These are phyloP conservation scores for Heliconius eleuchia DNA, from an alignment of 1,140 invertebrate species.

Conservation along the genomic window DNA sequence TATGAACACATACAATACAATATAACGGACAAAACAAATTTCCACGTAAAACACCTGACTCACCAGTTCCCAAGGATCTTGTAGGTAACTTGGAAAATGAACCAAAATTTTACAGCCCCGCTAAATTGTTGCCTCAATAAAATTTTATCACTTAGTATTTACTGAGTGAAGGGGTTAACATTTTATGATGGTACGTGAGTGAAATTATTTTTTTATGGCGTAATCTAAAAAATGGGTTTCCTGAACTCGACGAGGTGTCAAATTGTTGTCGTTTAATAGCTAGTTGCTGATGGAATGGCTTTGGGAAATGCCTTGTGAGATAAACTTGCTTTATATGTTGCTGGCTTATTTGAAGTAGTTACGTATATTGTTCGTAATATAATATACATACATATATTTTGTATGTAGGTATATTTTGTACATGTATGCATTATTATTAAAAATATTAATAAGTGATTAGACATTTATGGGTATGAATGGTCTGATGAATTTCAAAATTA, in stretches of 20 bases:
- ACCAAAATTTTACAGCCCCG: slow-evolving; percentile 39
- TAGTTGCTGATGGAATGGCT: slow-evolving; percentile 7
- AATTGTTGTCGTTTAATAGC: slow-evolving; percentile 18
- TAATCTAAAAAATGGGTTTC: slow-evolving; percentile 24
- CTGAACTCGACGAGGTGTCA: slow-evolving; percentile 27
- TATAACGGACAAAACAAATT: background rate
- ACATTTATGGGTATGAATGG: no score
- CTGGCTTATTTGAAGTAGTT: background rate
- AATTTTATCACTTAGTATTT: slow-evolving; percentile 44
- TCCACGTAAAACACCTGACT: slow-evolving; percentile 24
- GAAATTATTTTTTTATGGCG: slow-evolving; percentile 39
- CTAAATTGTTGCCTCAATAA: slow-evolving; percentile 51
- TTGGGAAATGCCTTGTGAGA: background rate
- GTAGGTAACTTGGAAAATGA: slow-evolving; percentile 41
- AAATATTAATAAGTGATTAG: no score
- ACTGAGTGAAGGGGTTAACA: slow-evolving; percentile 35
- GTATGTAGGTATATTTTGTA: no score
- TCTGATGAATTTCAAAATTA: no score
- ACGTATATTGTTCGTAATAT: background rate
- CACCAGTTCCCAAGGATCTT: slow-evolving; percentile 31
- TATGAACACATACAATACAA: background rate
- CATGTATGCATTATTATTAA: no score
- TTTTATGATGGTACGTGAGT: slow-evolving; percentile 39
- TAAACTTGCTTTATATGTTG: background rate
- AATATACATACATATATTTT: no score